Evolutionary conservation across 2,888 invertebrate genomes (phyloP), one percentile per base, ranked within the genome.

Genomic region (Cryptocheilus praepositus): DNA sequence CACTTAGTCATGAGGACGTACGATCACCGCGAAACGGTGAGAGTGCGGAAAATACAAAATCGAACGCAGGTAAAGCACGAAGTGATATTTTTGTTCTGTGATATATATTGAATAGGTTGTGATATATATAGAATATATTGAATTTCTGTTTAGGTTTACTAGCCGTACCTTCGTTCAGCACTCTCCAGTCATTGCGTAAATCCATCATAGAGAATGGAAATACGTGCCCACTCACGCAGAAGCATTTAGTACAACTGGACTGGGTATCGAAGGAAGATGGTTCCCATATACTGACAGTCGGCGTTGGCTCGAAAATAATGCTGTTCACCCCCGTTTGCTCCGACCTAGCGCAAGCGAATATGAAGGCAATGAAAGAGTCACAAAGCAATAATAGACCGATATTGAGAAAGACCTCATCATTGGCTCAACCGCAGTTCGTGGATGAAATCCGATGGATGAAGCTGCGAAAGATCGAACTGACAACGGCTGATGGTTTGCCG

Each of bases 261-360:
- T 99, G 99, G 99, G 98, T 99, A 13, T 98, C 98, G 0, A 98
- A 98, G 80, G 99, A 99, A 89, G 99, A 99, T 87, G 99, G 99
- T 0, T 97, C 98, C 0, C 99, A 99, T 88, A 96, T 99, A 80
- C 89, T 99, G 46, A 99, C 99, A 0, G 98, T 99, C 0, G 98
- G 96, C 0, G 97, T 98, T 45, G 98, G 97, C 0, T 96, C 96
- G 67, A 95, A 96, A 89, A 95, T 98, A 46, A 92, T 97, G 87
- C 90, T 98, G 7, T 98, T 97, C 80, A 96, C 98, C 0, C 96
- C 97, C 0, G 95, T 98, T 0, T 97, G 97, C 1, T 96, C 96
- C 76, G 98, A 98, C 89, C 91, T 98, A 25, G 98, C 98, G 0
- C 97, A 98, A 87, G 96, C 97, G 13, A 98, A 97, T 87, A 93